A percentile compares a stretch with the other conserved stretches of the same genome.
Conservation (phyloP, 2,113 vertebrate species). For the Riparia riparia region DNA sequence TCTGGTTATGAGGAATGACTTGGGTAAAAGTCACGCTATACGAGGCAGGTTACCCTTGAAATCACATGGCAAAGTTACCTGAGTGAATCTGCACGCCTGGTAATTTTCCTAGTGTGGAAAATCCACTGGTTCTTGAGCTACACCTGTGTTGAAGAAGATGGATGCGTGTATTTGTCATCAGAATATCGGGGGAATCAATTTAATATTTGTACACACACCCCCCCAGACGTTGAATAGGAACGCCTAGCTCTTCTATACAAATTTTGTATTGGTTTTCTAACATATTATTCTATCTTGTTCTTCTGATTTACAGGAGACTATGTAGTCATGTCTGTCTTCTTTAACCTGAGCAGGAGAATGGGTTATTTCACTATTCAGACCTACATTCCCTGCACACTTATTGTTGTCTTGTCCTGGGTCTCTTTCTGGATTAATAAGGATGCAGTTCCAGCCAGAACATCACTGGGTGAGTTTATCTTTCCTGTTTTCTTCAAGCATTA, state of each 20-base stretch:
- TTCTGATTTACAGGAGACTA: slow-evolving; percentile 88
- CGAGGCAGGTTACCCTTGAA: not conserved
- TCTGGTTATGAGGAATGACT: not conserved
- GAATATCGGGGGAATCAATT: not conserved
- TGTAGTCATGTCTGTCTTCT: slow-evolving; percentile 96
- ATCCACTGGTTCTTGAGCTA: not conserved
- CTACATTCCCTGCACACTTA: slow-evolving; percentile 98
- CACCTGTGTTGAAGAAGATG: not conserved
- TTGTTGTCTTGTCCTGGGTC: slow-evolving; percentile 97
- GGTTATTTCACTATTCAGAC: slow-evolving; percentile 99
- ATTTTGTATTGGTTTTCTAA: not conserved
- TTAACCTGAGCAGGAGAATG: slow-evolving; percentile 98
- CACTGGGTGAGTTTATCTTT: slow-evolving; percentile 83
- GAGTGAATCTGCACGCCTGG: not conserved
- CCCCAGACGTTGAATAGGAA: not conserved
- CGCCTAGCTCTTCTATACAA: not conserved
- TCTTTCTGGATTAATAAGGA: slow-evolving; percentile 99
- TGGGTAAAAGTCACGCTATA: not conserved
- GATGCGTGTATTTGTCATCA: not conserved
- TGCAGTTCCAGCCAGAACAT: slow-evolving; percentile 96
- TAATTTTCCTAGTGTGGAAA: not conserved
- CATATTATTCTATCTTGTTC: not conserved
- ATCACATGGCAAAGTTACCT: not conserved
- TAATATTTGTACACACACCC: rapidly evolving
- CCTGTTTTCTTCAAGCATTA: not conserved